Conservation (phyloP, 2,888 invertebrate species). For the Pardosa pseudoannulata region DNA sequence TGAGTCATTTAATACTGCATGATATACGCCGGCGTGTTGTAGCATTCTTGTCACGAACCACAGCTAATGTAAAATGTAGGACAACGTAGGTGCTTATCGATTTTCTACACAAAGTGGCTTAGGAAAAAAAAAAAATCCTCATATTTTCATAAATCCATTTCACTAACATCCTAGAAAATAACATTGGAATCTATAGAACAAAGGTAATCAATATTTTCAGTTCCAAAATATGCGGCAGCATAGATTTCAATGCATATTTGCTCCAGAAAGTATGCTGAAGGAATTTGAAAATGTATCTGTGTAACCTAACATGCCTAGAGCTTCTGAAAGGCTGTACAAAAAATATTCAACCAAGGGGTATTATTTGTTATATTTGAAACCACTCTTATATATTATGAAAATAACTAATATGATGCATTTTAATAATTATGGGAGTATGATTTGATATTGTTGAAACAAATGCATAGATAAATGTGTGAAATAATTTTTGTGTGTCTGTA, state of each 20-base stretch:
- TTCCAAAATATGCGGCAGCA: slow-evolving; percentile 32
- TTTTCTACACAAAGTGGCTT: slow-evolving; percentile 49
- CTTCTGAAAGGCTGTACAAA: neutral
- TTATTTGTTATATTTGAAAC: too few relatives aligned
- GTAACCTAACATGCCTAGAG: neutral
- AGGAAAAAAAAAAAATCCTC: neutral
- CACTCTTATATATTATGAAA: too few relatives aligned
- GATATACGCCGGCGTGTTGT: slow-evolving; percentile 37
- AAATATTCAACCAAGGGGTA: neutral
- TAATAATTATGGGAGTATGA: too few relatives aligned
- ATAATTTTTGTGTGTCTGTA: too few relatives aligned
- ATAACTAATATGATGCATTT: too few relatives aligned
- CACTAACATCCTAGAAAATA: neutral
- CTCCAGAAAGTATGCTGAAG: neutral
- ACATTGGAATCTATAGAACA: slow-evolving; percentile 27
- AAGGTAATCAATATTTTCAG: slow-evolving; percentile 49
- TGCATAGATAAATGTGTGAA: too few relatives aligned
- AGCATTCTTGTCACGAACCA: slow-evolving; percentile 59
- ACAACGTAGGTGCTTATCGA: slow-evolving; percentile 62
- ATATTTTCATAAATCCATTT: neutral
- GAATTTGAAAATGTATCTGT: neutral
- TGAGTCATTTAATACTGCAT: slow-evolving; percentile 62
- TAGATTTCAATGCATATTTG: slow-evolving; percentile 1
- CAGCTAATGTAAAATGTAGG: slow-evolving; percentile 70
- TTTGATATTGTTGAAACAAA: too few relatives aligned